A percentile compares a stretch with the other conserved stretches of the same genome.
Evolutionary conservation across 2,113 vertebrate genomes (phyloP).

Genomic region (Pelecanoides urinatrix): DNA sequence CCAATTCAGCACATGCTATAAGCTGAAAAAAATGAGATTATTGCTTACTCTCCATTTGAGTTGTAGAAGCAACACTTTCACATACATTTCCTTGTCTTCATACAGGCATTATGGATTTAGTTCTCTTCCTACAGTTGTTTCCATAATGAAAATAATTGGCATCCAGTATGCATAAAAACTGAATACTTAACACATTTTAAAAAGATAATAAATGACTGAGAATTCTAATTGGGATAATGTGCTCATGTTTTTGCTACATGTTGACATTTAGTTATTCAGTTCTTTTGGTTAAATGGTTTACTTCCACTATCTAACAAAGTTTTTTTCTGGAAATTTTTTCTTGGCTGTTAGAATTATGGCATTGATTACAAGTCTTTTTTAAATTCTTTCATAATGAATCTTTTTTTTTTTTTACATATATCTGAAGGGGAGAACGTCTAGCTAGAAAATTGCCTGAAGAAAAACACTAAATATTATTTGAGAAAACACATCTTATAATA

Average conservation of each 20-base stretch:
- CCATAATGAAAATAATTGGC: not conserved
- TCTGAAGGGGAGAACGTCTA: not conserved
- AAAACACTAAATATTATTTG: not conserved
- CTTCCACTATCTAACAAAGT: not conserved
- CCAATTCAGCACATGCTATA: not conserved
- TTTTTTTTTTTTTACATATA: not conserved
- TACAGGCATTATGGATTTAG: not conserved
- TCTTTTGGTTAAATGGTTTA: not conserved
- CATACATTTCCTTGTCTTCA: not conserved
- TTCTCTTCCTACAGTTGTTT: not conserved
- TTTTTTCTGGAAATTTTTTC: not conserved
- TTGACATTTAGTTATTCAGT: not conserved
- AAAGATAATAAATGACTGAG: not conserved
- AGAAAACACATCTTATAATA: not conserved
- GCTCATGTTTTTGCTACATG: not conserved
- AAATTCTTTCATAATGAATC: not conserved
- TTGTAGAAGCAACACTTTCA: not conserved
- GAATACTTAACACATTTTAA: not conserved
- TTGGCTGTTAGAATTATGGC: not conserved
- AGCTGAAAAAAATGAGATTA: not conserved
- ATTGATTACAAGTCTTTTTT: not conserved
- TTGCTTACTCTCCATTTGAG: not conserved
- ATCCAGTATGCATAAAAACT: not conserved
- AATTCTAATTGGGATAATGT: not conserved
- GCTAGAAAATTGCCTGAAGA: not conserved